Conservation (phyloP, 2,888 invertebrate species). For the Cynaeus angustus region DNA sequence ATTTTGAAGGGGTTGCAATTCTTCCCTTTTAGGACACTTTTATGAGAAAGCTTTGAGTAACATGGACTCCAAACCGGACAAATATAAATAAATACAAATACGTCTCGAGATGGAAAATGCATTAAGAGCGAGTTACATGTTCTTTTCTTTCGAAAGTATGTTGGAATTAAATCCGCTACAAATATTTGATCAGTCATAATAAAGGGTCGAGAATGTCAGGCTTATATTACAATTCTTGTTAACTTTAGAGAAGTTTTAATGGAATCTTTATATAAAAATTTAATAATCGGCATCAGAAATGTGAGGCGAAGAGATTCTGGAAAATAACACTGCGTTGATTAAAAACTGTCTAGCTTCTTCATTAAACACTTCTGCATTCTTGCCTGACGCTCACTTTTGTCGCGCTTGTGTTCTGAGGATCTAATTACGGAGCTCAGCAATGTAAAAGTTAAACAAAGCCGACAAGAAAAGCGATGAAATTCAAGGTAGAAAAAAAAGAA, state of each 20-base stretch:
- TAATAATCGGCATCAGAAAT: slow-evolving; percentile 47
- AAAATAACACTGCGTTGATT: slow-evolving; percentile 54
- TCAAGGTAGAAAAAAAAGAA: background rate
- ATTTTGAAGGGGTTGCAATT: slow-evolving; percentile 45
- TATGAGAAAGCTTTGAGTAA: slow-evolving; percentile 13
- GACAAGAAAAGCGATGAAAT: background rate
- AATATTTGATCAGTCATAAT: slow-evolving; percentile 51
- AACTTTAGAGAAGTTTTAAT: slow-evolving; percentile 43
- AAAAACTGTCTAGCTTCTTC: slow-evolving; percentile 71
- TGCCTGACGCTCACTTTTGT: too few relatives aligned
- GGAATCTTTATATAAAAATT: slow-evolving; percentile 48
- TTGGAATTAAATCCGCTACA: slow-evolving; percentile 50
- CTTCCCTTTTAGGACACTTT: slow-evolving; percentile 25
- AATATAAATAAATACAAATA: slow-evolving; percentile 46
- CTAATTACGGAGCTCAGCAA: background rate
- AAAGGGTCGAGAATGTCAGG: slow-evolving; percentile 46
- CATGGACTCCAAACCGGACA: slow-evolving; percentile 34
- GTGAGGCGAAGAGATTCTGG: slow-evolving; percentile 59
- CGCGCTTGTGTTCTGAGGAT: background rate
- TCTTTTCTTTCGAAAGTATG: slow-evolving; percentile 38
- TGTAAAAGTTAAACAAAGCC: background rate
- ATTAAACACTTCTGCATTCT: background rate
- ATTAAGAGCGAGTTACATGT: slow-evolving; percentile 33
- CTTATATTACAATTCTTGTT: slow-evolving; percentile 45
- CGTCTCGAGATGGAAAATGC: slow-evolving; percentile 33